Conservation (phyloP, 64 coral and sea anemone species). For the Montipora efflorescens region DNA sequence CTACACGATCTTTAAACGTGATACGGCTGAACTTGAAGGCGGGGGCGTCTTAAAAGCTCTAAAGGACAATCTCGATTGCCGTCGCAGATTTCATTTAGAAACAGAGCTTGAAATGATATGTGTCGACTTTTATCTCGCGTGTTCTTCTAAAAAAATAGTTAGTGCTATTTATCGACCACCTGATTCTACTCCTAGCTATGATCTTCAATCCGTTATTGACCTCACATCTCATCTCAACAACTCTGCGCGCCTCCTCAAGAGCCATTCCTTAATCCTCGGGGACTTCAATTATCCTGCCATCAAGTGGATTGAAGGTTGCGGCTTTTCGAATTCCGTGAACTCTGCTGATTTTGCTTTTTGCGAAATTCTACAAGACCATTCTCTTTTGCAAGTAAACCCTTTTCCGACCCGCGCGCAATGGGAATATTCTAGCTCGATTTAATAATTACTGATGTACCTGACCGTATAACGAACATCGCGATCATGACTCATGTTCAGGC, state of each 20-base stretch:
- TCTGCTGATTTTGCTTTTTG: conserved; percentile 46
- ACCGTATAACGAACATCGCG: no score
- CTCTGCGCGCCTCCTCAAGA: not conserved
- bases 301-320: no score
- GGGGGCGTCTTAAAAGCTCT: conserved; percentile 15
- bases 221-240: not conserved
- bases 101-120: conserved; percentile 12
- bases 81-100: not conserved
- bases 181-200: conserved; percentile 32
- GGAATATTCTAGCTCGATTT: not conserved
- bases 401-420: not conserved
- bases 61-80: not conserved
- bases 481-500: not conserved
- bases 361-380: conserved; percentile 1
- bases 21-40: not conserved
- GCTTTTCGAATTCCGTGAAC: conserved; percentile 15
- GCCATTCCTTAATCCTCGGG: not conserved
- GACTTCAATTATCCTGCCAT: conserved; percentile 22
- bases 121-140: not conserved
- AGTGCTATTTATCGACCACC: conserved; percentile 19
- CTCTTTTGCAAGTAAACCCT: not conserved
- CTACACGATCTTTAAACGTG: conserved; percentile 4
- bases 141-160: not conserved
- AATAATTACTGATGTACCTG: not conserved
- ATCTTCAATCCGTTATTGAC: not conserved